phyloP scores from a whole-genome alignment of 1,140 invertebrate genomes.

The Drosophila suzukii region DNA sequence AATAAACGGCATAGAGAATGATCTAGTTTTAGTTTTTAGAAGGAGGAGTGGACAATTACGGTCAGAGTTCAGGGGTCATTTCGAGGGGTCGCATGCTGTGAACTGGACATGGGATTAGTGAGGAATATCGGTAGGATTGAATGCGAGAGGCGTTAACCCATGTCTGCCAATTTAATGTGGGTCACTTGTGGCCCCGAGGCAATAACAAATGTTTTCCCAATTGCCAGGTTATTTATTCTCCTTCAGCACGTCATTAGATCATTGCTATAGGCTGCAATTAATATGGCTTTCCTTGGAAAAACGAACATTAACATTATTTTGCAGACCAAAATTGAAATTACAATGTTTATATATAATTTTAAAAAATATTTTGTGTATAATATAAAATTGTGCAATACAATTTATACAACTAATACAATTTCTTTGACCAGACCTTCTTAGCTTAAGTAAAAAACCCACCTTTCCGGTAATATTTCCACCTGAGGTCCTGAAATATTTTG shows the following conservation, averaged over 20 bases:
- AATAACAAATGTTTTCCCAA: conserved; percentile 41
- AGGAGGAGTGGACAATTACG: conserved; percentile 34
- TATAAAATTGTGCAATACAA: no score
- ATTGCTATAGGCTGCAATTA: not conserved
- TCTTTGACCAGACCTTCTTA: no score
- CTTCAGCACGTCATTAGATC: conserved; percentile 55
- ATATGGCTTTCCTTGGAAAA: not conserved
- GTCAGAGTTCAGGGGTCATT: conserved; percentile 15
- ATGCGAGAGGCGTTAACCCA: conserved; percentile 4
- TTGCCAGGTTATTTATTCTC: conserved; percentile 35
- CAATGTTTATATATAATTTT: no score
- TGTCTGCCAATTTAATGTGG: conserved; percentile 48
- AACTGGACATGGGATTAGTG: conserved; percentile 5
- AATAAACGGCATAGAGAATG: not conserved
- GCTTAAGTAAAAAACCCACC: no score
- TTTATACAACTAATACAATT: no score
- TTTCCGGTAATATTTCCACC: not conserved
- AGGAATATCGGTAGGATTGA: conserved; percentile 1
- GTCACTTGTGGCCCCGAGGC: conserved; percentile 25
- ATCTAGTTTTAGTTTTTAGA: conserved; percentile 22
- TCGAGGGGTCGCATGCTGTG: conserved; percentile 13
- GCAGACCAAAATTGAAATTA: not conserved
- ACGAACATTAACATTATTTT: not conserved
- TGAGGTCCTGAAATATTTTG: conserved; percentile 8
- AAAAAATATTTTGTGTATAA: no score